These are phyloP conservation scores for Gerosis bhagava DNA, from an alignment of 2,888 invertebrate species.

Conservation along the genomic window DNA sequence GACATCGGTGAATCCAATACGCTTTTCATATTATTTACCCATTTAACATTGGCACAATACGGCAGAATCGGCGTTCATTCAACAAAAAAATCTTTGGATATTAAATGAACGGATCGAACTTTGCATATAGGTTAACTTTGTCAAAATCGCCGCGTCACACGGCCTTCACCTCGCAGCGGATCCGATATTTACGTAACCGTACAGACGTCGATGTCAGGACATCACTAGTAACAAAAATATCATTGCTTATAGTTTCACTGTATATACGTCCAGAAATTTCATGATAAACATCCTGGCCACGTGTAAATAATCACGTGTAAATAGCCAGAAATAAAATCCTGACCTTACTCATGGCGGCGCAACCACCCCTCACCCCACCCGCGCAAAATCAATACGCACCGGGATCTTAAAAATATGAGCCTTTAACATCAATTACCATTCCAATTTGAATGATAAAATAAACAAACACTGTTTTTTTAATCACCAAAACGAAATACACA, in stretches of 20 bases:
- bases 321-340: slow-evolving; percentile 42
- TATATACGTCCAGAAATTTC: too few relatives aligned
- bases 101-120: too few relatives aligned
- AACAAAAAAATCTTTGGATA: too few relatives aligned
- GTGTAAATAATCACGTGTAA: slow-evolving; percentile 34
- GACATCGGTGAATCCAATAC: too few relatives aligned
- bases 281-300: slow-evolving; percentile 33
- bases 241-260: too few relatives aligned
- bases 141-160: slow-evolving; percentile 3
- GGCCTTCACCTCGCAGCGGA: slow-evolving; percentile 7
- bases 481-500: background rate
- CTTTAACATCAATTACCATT: slow-evolving; percentile 18
- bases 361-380: slow-evolving; percentile 34
- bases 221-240: too few relatives aligned
- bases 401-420: slow-evolving; percentile 38
- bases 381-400: slow-evolving; percentile 62
- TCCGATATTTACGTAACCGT: slow-evolving; percentile 17
- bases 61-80: too few relatives aligned
- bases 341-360: slow-evolving; percentile 58
- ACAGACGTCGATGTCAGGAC: too few relatives aligned
- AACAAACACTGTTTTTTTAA: slow-evolving; percentile 3
- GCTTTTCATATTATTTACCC: too few relatives aligned
- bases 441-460: slow-evolving; percentile 15
- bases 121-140: too few relatives aligned
- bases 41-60: too few relatives aligned